phyloP scores from a whole-genome alignment of 1,140 invertebrate species.

The Periplaneta americana region DNA sequence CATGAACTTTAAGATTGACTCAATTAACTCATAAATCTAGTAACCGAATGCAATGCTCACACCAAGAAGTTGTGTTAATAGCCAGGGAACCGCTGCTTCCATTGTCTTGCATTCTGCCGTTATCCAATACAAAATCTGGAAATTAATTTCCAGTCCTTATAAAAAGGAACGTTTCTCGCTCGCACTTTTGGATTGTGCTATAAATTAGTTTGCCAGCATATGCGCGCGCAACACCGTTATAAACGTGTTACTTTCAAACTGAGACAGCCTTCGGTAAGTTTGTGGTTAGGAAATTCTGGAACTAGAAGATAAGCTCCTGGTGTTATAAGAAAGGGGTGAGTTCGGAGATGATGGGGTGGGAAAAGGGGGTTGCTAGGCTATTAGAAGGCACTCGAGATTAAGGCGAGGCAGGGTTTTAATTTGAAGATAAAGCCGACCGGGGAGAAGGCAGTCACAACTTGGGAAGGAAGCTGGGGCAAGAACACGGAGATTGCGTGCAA shows the following conservation, averaged over 20 bases:
- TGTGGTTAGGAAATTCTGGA: neutral
- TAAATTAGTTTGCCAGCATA: neutral
- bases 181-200: neutral
- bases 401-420: neutral
- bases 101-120: neutral
- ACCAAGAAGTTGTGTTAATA: neutral
- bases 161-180: neutral
- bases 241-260: neutral
- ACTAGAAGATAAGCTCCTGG: neutral
- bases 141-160: neutral
- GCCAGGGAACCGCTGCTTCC: neutral
- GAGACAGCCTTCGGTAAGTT: neutral
- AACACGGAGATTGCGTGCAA: neutral
- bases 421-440: neutral
- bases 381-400: neutral
- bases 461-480: neutral
- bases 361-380: neutral
- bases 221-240: neutral
- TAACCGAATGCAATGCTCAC: neutral
- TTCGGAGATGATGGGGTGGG: neutral
- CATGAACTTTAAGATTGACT: neutral
- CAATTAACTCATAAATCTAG: neutral
- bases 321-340: neutral
- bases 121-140: neutral
- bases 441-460: neutral